Percentiles rank a stretch among this genome's conserved stretches.
Evolutionary conservation across 2,888 invertebrate genomes (phyloP).

Genomic region (Chorisops tibialis): DNA sequence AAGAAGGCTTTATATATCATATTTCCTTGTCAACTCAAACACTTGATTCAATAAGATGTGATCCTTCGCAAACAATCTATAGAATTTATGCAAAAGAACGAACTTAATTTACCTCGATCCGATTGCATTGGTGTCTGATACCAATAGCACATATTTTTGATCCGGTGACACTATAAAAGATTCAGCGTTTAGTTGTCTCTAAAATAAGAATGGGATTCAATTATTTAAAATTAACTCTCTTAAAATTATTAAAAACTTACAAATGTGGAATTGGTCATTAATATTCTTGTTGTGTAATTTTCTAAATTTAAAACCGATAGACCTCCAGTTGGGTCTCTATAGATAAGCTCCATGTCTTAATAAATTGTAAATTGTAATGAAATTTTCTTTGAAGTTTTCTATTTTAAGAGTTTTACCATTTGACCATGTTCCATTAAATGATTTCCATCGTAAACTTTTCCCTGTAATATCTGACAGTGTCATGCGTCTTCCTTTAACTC

Average conservation of each 20-base stretch:
- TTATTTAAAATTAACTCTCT: not conserved
- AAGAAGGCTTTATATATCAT: too few species aligned
- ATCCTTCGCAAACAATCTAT: not conserved
- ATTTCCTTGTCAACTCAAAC: too few species aligned
- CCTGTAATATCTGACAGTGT: slow-evolving; percentile 65
- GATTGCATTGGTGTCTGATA: slow-evolving; percentile 59
- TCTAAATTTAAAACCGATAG: slow-evolving; percentile 75
- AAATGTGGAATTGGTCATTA: slow-evolving; percentile 79
- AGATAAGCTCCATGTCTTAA: slow-evolving; percentile 76
- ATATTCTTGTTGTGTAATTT: slow-evolving; percentile 67
- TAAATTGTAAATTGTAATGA: not conserved
- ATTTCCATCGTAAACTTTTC: slow-evolving; percentile 56
- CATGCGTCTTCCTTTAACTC: slow-evolving; percentile 66
- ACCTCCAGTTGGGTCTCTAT: slow-evolving; percentile 72
- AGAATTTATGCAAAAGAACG: not conserved
- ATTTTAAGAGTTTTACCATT: slow-evolving; percentile 55
- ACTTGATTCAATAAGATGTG: not conserved
- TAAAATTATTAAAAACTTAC: slow-evolving; percentile 60
- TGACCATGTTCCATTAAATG: slow-evolving; percentile 77
- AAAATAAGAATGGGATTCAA: slow-evolving; percentile 42
- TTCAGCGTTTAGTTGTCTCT: slow-evolving; percentile 75
- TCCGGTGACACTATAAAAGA: slow-evolving; percentile 77
- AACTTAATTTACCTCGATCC: slow-evolving; percentile 43
- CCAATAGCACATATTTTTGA: slow-evolving; percentile 71
- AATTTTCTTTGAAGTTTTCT: not conserved